A percentile compares a stretch with the other conserved stretches of the same genome.
These are phyloP conservation scores for Hesperia comma DNA, from an alignment of 2,888 invertebrate genomes.

Conservation along the genomic window DNA sequence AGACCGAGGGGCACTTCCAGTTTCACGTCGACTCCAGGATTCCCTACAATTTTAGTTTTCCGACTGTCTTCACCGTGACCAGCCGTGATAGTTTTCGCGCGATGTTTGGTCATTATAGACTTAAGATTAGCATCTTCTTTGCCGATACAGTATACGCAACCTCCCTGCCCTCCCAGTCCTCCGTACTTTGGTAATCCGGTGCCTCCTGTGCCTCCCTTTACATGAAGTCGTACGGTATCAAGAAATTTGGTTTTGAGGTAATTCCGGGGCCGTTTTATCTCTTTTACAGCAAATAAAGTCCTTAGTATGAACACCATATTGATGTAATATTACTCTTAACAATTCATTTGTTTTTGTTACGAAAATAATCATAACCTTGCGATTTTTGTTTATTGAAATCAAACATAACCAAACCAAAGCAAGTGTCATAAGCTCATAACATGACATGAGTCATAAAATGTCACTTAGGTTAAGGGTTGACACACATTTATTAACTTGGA, in stretches of 20 bases:
- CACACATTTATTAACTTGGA: too few relatives aligned
- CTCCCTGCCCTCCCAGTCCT: conserved; percentile 96
- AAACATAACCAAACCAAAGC: too few relatives aligned
- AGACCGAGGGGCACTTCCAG: conserved; percentile 94
- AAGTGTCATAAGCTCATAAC: too few relatives aligned
- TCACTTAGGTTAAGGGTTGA: too few relatives aligned
- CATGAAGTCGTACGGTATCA: conserved; percentile 91
- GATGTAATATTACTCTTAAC: too few relatives aligned
- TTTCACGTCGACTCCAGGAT: conserved; percentile 87
- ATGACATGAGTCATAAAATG: too few relatives aligned
- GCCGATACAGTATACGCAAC: conserved; percentile 90
- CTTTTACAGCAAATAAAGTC: conserved; percentile 70
- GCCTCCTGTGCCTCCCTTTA: conserved; percentile 92
- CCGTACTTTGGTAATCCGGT: conserved; percentile 90
- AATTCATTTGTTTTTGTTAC: too few relatives aligned
- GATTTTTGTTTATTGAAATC: too few relatives aligned
- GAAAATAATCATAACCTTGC: too few relatives aligned
- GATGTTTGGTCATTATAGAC: conserved; percentile 76
- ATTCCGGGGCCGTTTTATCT: conserved; percentile 77
- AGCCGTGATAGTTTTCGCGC: conserved; percentile 85
- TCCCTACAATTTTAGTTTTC: conserved; percentile 89
- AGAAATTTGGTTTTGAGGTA: conserved; percentile 86
- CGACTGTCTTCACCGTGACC: conserved; percentile 90
- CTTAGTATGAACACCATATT: conserved; percentile 79
- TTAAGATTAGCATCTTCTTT: conserved; percentile 85